A percentile compares a stretch with the other conserved stretches of the same genome.
phyloP scores from a whole-genome alignment of 2,797 vertebrate genomes.

The Sebastes paucispinis region DNA sequence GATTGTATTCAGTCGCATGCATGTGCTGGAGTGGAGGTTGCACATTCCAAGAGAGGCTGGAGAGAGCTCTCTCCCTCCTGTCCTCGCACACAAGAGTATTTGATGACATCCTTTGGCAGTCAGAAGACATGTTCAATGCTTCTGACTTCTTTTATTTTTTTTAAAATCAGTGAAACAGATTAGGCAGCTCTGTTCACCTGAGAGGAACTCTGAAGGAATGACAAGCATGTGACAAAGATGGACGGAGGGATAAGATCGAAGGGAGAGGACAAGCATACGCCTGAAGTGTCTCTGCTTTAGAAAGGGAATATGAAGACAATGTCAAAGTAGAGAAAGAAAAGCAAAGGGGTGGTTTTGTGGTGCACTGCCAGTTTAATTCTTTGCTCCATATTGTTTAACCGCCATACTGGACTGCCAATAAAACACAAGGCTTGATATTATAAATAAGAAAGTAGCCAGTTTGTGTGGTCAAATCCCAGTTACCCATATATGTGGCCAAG shows the following conservation, averaged over 20 bases:
- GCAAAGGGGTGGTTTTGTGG: not conserved
- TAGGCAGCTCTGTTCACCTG: conserved; percentile 33
- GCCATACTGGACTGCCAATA: not conserved
- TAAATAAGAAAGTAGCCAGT: not conserved
- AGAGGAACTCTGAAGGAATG: conserved; percentile 38
- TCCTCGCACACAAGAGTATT: not conserved
- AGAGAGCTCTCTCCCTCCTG: not conserved
- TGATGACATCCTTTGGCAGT: conserved; percentile 38
- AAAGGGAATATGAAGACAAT: not conserved
- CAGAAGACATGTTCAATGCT: conserved; percentile 35
- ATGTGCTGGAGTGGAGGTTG: conserved; percentile 5
- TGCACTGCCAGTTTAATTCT: not conserved
- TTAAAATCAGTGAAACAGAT: conserved; percentile 34
- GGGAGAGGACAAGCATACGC: not conserved
- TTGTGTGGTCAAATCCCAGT: not conserved
- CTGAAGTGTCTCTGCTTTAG: not conserved
- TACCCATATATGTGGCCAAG: not conserved
- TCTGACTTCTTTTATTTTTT: not conserved
- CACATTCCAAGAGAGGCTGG: conserved; percentile 44
- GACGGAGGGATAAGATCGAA: not conserved
- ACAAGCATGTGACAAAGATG: conserved; percentile 50
- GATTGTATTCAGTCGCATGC: conserved; percentile 17
- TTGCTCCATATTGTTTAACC: not conserved
- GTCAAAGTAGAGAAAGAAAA: not conserved
- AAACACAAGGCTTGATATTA: not conserved